phyloP scores from a whole-genome alignment of 2,888 invertebrate species.

The Patella pellucida region DNA sequence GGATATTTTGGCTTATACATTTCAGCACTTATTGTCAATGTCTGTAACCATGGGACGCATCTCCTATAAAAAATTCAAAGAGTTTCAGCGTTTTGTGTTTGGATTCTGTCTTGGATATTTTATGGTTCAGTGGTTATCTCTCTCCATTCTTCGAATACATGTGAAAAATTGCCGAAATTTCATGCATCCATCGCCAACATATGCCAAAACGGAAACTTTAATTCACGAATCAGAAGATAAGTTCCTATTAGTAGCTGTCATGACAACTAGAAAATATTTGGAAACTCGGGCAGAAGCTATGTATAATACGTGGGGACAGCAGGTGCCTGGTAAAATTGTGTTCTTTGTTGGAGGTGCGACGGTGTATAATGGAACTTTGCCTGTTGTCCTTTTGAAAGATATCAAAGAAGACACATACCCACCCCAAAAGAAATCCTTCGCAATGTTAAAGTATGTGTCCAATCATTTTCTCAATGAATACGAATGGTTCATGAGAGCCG shows the following conservation, averaged over 20 bases:
- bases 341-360: conserved; percentile 80
- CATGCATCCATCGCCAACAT: background rate
- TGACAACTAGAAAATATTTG: conserved; percentile 94
- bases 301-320: conserved; percentile 91
- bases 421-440: conserved; percentile 96
- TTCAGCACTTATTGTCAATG: too few species aligned
- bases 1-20: too few species aligned
- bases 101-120: background rate
- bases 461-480: conserved; percentile 79
- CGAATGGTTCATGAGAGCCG: conserved; percentile 96
- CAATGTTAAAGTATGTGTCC: conserved; percentile 91
- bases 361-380: conserved; percentile 81
- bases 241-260: conserved; percentile 66
- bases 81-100: background rate
- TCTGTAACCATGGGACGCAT: background rate
- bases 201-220: background rate
- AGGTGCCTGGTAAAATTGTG: conserved; percentile 87
- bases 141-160: background rate
- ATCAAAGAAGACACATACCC: conserved; percentile 98
- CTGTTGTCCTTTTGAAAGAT: conserved; percentile 74
- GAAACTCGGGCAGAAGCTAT: conserved; percentile 89
- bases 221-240: background rate
- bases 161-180: background rate
- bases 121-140: background rate
- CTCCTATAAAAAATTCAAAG: background rate